Evolutionary conservation across 2,888 invertebrate species (phyloP), one percentile per base, ranked within the genome.

Genomic region (Aromia moschata): DNA sequence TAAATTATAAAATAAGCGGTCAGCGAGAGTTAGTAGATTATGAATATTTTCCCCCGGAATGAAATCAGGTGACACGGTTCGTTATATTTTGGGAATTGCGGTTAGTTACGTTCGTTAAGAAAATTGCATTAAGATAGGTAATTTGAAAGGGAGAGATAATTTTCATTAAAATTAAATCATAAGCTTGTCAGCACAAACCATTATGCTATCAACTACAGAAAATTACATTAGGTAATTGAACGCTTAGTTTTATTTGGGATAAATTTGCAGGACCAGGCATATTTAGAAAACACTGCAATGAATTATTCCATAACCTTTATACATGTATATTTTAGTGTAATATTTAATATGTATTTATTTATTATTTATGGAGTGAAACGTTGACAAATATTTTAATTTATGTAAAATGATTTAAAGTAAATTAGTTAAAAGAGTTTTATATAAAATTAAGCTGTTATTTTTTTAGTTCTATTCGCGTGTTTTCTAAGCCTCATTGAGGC

Each of bases 121-220:
- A 72, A 72, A 73, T 73, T 71, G 65, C 69, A 72, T 73, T 73
- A 73, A 71, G 70, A 71, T 69, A 72, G 71, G 68, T 65, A 73
- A 72, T 72, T 73, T 71, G 64, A 71, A 70, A 67, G 65, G 67
- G 69, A 71, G 72, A 49, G 49, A 49, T 49, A 49, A 49, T 72
- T 73, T 74, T 73, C 72, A 72, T 70, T 68, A 69, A 73, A 74
- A 74, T 74, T 73, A 72, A 73, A 73, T 74, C 72, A 72, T 33
- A 73, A 43, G 41, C 41, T 31, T 43, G 43, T 53, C 49, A 38
- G 49, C 49, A n/a, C 38, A 49, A 38, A 49, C 38, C 38, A 33
- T 38, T 49, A 49, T 49, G 36, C 38, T 38, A 49, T 38, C 25
- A 38, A 15, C 38, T 49, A 16, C 20, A 9, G 0, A 15, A 49